Evolutionary conservation across 2,888 invertebrate genomes (phyloP).

Genomic region (Hanleya hanleyi): DNA sequence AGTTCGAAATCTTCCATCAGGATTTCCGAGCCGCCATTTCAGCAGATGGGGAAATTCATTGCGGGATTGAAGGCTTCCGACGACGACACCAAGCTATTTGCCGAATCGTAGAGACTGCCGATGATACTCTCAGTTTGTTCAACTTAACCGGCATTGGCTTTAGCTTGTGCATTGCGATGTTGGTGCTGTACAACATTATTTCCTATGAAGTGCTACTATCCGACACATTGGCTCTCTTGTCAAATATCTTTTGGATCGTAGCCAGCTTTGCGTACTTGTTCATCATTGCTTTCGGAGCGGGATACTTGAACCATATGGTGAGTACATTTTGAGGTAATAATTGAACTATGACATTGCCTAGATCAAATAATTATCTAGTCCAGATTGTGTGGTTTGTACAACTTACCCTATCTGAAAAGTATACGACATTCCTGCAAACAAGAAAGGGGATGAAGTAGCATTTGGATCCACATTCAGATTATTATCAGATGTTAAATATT

Average conservation of each 20-base stretch:
- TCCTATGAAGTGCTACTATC: not conserved
- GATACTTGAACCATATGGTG: not conserved
- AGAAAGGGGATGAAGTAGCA: no score
- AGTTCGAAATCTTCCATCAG: no score
- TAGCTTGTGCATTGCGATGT: not conserved
- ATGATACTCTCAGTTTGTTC: not conserved
- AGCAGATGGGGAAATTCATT: no score
- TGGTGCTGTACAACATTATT: not conserved
- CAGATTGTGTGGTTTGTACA: no score
- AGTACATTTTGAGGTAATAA: no score
- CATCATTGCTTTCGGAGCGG: constrained; percentile 3
- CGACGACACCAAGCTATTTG: not conserved
- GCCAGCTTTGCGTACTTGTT: not conserved
- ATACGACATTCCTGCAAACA: no score
- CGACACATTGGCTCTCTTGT: not conserved
- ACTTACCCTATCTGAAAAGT: no score
- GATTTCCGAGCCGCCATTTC: no score
- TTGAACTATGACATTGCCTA: no score
- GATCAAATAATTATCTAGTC: no score
- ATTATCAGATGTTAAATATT: no score
- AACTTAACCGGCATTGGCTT: not conserved
- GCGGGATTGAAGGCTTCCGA: not conserved
- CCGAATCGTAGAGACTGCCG: not conserved
- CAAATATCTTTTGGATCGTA: not conserved
- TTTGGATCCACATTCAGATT: no score